These are phyloP conservation scores for Numenius phaeopus DNA, from an alignment of 2,797 vertebrate species.

Conservation along the genomic window DNA sequence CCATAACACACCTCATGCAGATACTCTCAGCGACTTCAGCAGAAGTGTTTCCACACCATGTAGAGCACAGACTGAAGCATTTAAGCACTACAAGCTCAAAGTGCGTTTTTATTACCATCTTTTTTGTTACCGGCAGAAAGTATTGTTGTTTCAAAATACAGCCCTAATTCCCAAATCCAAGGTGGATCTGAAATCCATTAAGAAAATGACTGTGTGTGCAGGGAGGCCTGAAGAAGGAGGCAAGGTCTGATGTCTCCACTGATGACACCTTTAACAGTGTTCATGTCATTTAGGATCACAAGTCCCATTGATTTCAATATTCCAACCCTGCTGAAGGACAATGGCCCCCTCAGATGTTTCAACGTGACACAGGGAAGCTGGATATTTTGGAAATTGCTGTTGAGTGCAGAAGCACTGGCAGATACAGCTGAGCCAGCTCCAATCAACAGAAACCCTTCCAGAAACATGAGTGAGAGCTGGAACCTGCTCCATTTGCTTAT, in stretches of 20 bases:
- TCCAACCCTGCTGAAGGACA: neutral
- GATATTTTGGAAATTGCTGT: neutral
- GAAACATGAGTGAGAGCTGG: neutral
- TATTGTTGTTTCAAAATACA: neutral
- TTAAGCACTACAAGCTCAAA: neutral
- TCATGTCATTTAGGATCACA: neutral
- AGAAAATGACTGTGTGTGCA: neutral
- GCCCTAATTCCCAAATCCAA: neutral
- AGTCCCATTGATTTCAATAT: neutral
- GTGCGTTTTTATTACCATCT: neutral
- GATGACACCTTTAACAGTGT: neutral
- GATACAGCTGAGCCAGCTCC: neutral
- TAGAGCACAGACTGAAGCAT: neutral
- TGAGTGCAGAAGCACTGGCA: neutral
- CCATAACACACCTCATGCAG: neutral
- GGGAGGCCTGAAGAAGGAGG: neutral
- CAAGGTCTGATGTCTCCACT: neutral
- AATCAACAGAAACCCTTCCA: neutral
- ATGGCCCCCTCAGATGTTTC: neutral
- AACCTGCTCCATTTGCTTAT: neutral
- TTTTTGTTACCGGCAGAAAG: neutral
- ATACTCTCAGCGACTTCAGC: neutral
- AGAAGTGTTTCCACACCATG: neutral
- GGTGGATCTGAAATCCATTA: neutral
- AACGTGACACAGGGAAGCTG: rapidly evolving